phyloP scores from a whole-genome alignment of 2,797 vertebrate genomes.

The Muscicapa striata region DNA sequence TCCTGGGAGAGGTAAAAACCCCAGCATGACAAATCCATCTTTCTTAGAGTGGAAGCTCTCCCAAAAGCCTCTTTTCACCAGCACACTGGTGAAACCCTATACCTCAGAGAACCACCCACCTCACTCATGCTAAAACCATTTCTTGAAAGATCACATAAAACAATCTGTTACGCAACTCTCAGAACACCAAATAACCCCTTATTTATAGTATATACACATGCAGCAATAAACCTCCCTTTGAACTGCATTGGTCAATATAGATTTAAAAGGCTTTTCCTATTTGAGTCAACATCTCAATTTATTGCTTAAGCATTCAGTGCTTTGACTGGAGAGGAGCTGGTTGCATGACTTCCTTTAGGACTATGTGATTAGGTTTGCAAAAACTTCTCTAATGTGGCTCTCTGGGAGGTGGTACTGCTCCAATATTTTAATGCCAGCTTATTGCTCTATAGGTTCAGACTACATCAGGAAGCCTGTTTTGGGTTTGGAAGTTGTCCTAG shows the following conservation, averaged over 20 bases:
- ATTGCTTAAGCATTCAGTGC: conserved; percentile 36
- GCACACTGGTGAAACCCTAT: not conserved
- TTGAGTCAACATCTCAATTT: conserved; percentile 38
- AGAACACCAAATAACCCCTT: conserved; percentile 57
- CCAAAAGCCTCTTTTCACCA: not conserved
- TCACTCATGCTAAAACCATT: conserved; percentile 40
- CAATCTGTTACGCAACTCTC: not conserved
- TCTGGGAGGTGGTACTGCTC: not conserved
- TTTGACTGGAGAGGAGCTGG: not conserved
- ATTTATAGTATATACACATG: conserved; percentile 57
- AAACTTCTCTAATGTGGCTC: not conserved
- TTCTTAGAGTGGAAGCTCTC: not conserved
- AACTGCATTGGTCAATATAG: conserved; percentile 43
- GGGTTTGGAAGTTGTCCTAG: not conserved
- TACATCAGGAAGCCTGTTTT: not conserved
- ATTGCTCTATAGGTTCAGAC: not conserved
- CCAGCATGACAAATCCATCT: not conserved
- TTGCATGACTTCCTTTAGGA: not conserved
- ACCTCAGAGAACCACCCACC: conserved; percentile 36
- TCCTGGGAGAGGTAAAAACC: not conserved
- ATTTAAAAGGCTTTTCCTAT: conserved; percentile 27
- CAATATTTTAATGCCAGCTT: not conserved
- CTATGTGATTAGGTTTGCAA: not conserved
- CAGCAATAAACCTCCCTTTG: conserved; percentile 47
- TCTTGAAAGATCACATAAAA: conserved; percentile 1